Evolutionary conservation across 2,113 vertebrate genomes (phyloP).

Genomic region (Semnornis frantzii): DNA sequence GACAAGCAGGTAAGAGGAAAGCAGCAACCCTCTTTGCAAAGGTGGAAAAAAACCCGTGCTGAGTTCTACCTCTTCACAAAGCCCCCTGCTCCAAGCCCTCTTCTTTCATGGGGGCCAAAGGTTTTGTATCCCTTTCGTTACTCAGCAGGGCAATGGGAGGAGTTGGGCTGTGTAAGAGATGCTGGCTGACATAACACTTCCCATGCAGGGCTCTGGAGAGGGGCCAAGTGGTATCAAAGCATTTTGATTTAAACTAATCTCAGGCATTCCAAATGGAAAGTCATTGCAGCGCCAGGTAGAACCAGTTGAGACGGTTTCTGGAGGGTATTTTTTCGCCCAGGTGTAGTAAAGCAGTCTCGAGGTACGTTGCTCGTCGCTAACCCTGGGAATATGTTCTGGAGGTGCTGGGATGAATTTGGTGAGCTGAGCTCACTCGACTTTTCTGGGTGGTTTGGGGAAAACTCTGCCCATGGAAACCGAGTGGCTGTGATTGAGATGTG

Average conservation of each 20-base stretch:
- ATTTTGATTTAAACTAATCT: conserved; percentile 35
- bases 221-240: conserved; percentile 34
- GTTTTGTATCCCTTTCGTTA: conserved; percentile 27
- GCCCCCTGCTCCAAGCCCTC: neutral
- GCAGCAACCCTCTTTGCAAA: neutral
- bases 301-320: conserved; percentile 1
- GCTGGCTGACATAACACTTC: conserved; percentile 29
- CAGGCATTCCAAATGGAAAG: neutral
- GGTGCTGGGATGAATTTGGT: fast-evolving
- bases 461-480: neutral
- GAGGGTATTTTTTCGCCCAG: neutral
- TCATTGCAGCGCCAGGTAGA: neutral
- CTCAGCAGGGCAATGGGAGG: conserved; percentile 44
- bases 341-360: conserved; percentile 23
- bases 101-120: neutral
- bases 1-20: neutral
- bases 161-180: conserved; percentile 35
- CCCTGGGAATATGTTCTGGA: neutral
- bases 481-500: neutral
- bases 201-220: conserved; percentile 30
- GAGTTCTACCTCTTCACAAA: neutral
- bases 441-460: neutral
- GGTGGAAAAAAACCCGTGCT: neutral
- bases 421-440: neutral
- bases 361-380: neutral